Percentiles rank a stretch among this genome's conserved stretches.
Evolutionary conservation across 2,888 invertebrate species (phyloP).

Genomic region (Tenthredo livida): DNA sequence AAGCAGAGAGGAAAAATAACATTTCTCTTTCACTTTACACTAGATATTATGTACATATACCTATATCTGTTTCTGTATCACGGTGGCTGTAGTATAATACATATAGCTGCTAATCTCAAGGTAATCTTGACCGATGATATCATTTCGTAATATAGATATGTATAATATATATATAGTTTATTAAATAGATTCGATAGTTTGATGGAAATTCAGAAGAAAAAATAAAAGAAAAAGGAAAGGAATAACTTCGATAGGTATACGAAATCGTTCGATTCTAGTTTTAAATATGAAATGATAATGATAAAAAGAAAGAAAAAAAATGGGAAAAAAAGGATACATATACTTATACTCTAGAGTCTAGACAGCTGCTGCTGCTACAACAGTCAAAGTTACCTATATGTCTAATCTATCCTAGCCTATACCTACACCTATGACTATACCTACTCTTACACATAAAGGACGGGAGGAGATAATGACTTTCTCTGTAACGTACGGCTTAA

Average conservation of each 20-base stretch:
- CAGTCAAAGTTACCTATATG: not conserved
- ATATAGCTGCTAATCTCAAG: not conserved
- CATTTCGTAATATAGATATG: not conserved
- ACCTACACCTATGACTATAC: not conserved
- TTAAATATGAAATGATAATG: not conserved
- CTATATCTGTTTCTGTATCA: not conserved
- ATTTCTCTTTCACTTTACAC: not conserved
- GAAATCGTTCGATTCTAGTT: too few species aligned
- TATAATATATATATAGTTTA: not conserved
- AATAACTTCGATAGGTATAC: too few species aligned
- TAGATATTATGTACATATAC: not conserved
- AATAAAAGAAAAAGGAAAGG: not conserved
- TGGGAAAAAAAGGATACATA: not conserved
- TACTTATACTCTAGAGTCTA: not conserved
- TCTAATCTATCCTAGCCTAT: not conserved
- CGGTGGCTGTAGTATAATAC: not conserved
- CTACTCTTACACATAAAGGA: too few species aligned
- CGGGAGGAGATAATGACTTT: slow-evolving; percentile 39
- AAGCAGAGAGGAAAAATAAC: not conserved
- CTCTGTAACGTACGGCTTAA: not conserved
- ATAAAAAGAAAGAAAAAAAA: not conserved
- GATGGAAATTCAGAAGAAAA: not conserved
- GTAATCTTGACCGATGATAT: slow-evolving; percentile 9
- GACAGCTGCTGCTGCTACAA: not conserved
- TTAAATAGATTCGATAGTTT: not conserved